A percentile compares a stretch with the other conserved stretches of the same genome.
These are phyloP conservation scores for Lepeophtheirus salmonis DNA, from an alignment of 1,140 invertebrate genomes.

Conservation along the genomic window DNA sequence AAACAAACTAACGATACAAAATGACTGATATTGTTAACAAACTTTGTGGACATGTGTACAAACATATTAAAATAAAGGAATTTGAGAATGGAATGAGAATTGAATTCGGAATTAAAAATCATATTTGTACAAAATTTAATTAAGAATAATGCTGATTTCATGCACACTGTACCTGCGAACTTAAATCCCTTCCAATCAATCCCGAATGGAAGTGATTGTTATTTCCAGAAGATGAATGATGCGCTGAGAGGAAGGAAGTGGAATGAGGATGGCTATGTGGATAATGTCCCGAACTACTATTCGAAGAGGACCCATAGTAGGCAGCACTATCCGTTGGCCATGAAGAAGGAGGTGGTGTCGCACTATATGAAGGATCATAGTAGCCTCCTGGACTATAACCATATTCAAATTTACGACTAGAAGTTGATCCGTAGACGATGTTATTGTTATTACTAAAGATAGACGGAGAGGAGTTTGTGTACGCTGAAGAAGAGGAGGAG, in stretches of 20 bases:
- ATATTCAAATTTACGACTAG: not conserved
- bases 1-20: no score
- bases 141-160: no score
- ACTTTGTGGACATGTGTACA: no score
- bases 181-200: not conserved
- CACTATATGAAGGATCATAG: not conserved
- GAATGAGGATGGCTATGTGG: no score
- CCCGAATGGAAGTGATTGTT: not conserved
- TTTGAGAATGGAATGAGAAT: no score
- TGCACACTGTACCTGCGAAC: not conserved
- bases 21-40: no score
- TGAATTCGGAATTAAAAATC: no score
- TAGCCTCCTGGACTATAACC: not conserved
- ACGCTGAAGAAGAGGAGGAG: not conserved
- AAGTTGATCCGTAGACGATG: not conserved
- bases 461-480: not conserved
- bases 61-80: no score
- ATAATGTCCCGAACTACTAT: not conserved
- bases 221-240: not conserved
- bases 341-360: not conserved
- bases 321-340: not conserved
- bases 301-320: not conserved
- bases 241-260: not conserved
- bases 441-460: not conserved
- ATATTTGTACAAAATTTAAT: no score